Evolutionary conservation across 1,140 invertebrate species (phyloP), one percentile per base, ranked within the genome.

Genomic region (Drosophila albomicans): DNA sequence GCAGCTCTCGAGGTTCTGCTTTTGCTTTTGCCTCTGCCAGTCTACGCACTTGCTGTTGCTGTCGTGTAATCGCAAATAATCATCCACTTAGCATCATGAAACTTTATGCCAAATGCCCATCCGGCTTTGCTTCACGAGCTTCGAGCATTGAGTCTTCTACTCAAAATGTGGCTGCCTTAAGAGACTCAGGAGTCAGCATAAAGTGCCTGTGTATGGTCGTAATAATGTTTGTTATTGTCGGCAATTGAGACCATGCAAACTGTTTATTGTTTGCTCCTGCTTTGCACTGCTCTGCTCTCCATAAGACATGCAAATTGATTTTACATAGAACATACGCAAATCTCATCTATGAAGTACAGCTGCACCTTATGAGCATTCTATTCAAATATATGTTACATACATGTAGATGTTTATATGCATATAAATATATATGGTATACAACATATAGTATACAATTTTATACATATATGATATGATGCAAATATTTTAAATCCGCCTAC

Each of bases 1-100:
- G 64, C 59, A 32, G 59, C 78, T 81, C 49, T 70, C 49, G 51
- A 16, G 25, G 20, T 11, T 32, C 30, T 32, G 30, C 5, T 32
- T 32, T 32, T 32, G 6, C 5, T 32, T 32, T 32, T 32, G 11
- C 28, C 11, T 10, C 30, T 32, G 45, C 52, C 72, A 25, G 20
- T 25, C 20, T 25, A 25, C 59, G 63, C 77, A 45, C 62, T 75
- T 78, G 43, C 49, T 46, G 62, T 69, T 78, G 43, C 49, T 46
- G 62, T 69, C 78, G 67, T 89, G 85, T 89, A 89, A 88, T 88
- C 84, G 85, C 85, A 88, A 88, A 89, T 88, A 88, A 88, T 88
- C 85, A 89, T 89, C 85, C 85, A 88, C 85, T 88, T 88, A 88
- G 77, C 71, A 78, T 85, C 81, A 75, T 89, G 85, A 89, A 89